Conservation (phyloP, 2,888 invertebrate genomes). For the Erpobdella octoculata region DNA sequence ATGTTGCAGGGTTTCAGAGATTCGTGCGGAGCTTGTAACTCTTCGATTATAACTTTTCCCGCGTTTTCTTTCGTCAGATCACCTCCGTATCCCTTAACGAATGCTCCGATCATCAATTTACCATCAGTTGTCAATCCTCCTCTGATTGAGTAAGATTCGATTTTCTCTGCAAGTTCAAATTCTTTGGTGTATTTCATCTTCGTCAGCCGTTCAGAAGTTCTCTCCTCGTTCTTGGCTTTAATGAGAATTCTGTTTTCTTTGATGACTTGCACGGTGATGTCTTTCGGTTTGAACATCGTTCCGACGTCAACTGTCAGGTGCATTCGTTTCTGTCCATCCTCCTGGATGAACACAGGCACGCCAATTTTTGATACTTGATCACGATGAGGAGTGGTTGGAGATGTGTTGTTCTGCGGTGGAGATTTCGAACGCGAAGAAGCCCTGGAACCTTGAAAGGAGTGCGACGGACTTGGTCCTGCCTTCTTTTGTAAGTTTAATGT, state of each 20-base stretch:
- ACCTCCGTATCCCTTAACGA: conserved; percentile 36
- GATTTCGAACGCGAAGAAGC: conserved; percentile 36
- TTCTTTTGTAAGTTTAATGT: conserved; percentile 34
- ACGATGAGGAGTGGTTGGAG: conserved; percentile 12
- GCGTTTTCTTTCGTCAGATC: conserved; percentile 29
- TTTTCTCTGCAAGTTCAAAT: conserved; percentile 38
- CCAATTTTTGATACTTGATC: conserved; percentile 25
- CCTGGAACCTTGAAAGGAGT: conserved; percentile 35
- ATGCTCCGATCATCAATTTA: conserved; percentile 37
- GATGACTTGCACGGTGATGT: conserved; percentile 33
- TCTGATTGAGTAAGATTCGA: conserved; percentile 37
- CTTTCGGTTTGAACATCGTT: conserved; percentile 29
- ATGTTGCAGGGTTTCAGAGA: conserved; percentile 30
- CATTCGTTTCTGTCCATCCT: conserved; percentile 28
- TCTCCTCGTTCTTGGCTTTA: conserved; percentile 39
- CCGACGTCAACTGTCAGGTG: conserved; percentile 32
- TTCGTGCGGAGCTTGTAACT: conserved; percentile 24
- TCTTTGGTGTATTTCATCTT: conserved; percentile 39
- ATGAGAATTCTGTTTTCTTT: conserved; percentile 39
- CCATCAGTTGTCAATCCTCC: conserved; percentile 37
- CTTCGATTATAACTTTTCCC: conserved; percentile 27
- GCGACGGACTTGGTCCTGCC: conserved; percentile 35
- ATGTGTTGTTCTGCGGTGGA: conserved; percentile 34
- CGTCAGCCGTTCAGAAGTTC: conserved; percentile 36
- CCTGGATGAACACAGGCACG: conserved; percentile 27